phyloP scores from a whole-genome alignment of 2,113 vertebrate genomes.

The Poeciliopsis occidentalis region DNA sequence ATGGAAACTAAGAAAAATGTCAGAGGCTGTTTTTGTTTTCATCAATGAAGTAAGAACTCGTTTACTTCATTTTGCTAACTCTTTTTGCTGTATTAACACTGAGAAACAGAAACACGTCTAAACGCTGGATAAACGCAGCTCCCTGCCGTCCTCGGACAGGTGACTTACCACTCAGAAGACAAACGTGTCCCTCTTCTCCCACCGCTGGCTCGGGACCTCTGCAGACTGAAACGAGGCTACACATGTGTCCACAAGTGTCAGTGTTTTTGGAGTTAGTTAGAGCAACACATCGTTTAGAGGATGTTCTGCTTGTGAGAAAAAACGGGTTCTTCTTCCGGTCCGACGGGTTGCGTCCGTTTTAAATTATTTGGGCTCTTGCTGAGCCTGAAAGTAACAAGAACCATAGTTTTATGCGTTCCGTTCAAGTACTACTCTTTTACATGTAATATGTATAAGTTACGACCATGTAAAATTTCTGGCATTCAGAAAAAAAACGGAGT shows the following conservation, averaged over 20 bases:
- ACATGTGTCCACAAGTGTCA: conserved; percentile 46
- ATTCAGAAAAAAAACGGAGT: conserved; percentile 20
- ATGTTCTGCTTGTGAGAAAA: conserved; percentile 1
- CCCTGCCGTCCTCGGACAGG: background rate
- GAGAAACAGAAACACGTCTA: too few relatives aligned
- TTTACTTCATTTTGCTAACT: background rate
- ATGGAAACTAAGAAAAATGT: background rate
- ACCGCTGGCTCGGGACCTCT: conserved; percentile 2
- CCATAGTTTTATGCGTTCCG: background rate
- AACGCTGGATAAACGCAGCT: background rate
- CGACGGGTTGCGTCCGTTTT: too few relatives aligned
- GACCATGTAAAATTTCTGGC: background rate
- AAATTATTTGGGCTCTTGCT: background rate
- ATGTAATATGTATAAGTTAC: accelerated
- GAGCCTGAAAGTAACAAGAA: background rate
- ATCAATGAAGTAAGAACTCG: background rate
- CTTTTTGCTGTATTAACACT: background rate
- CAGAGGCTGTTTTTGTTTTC: background rate
- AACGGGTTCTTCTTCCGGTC: conserved; percentile 11
- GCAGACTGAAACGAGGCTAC: conserved; percentile 7
- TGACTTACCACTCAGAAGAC: conserved; percentile 6
- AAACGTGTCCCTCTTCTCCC: conserved; percentile 14
- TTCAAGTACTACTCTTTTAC: background rate
- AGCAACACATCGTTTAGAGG: background rate
- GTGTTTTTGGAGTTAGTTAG: background rate